Conservation (phyloP, 2,113 vertebrate genomes). For the Esox niger region DNA sequence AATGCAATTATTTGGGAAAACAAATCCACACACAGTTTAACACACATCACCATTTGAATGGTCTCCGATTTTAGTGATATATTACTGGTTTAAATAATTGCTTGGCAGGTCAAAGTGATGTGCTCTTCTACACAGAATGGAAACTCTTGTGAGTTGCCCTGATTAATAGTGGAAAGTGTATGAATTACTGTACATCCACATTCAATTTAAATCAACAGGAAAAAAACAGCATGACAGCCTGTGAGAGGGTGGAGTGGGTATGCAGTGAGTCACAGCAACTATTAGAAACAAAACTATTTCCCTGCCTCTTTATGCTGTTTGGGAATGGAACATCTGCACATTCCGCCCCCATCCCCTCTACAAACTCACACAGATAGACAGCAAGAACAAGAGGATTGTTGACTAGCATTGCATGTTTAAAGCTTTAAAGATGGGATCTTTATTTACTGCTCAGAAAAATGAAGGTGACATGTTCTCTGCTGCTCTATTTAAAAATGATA, state of each 20-base stretch:
- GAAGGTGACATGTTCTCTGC: too few relatives aligned
- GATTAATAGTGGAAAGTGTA: not conserved
- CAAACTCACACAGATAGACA: not conserved
- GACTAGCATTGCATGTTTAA: not conserved
- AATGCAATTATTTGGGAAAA: too few relatives aligned
- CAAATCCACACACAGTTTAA: too few relatives aligned
- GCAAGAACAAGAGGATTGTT: not conserved
- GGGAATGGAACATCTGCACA: not conserved
- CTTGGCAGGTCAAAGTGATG: too few relatives aligned
- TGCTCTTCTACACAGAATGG: too few relatives aligned
- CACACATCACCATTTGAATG: too few relatives aligned
- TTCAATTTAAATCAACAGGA: not conserved
- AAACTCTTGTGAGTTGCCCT: too few relatives aligned
- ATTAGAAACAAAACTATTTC: not conserved
- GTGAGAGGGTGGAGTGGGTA: not conserved
- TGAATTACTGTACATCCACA: not conserved
- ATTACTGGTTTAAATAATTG: too few relatives aligned
- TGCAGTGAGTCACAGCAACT: conserved; percentile 2
- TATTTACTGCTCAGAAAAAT: too few relatives aligned
- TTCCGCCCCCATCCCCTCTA: not conserved
- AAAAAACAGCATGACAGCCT: not conserved
- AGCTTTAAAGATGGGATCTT: too few relatives aligned
- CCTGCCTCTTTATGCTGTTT: not conserved
- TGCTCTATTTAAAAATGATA: too few relatives aligned
- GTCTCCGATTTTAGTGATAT: too few relatives aligned